Conservation (phyloP, 2,888 invertebrate genomes). For the Apodemia duryi region DNA sequence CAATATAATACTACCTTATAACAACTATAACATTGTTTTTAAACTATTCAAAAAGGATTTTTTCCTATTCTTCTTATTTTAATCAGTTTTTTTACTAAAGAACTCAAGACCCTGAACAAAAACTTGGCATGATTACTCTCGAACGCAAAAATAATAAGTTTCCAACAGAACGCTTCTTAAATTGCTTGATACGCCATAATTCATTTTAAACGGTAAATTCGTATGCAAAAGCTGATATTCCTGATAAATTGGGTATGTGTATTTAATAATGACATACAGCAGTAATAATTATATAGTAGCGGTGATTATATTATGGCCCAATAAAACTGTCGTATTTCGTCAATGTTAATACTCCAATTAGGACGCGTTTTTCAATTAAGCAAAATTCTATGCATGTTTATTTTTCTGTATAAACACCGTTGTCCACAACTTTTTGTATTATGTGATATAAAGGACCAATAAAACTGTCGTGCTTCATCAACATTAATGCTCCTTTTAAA, state of each 20-base stretch:
- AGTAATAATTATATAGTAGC: constrained; percentile 10
- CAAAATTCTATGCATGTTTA: constrained; percentile 10
- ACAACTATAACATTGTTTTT: too few species aligned
- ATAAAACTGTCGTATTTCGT: constrained; percentile 14
- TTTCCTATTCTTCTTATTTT: too few species aligned
- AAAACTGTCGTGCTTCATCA: neutral
- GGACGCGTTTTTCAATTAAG: constrained; percentile 3
- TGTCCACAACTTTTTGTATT: neutral
- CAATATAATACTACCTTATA: too few species aligned
- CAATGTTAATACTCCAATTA: constrained; percentile 12
- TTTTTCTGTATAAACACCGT: neutral
- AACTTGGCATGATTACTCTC: neutral
- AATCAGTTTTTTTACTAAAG: neutral
- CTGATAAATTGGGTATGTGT: constrained; percentile 9
- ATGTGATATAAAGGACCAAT: neutral
- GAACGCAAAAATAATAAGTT: constrained; percentile 4
- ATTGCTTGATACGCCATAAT: constrained; percentile 5
- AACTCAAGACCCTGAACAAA: neutral
- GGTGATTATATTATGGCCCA: constrained; percentile 7
- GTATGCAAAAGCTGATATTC: neutral
- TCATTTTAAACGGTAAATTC: constrained; percentile 13
- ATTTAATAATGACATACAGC: constrained; percentile 11
- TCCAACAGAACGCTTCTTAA: constrained; percentile 1
- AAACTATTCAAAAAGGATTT: too few species aligned
- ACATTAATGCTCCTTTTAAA: too few species aligned